Evolutionary conservation across 2,797 vertebrate genomes (phyloP).

Genomic region (Tiaroga cobitis): DNA sequence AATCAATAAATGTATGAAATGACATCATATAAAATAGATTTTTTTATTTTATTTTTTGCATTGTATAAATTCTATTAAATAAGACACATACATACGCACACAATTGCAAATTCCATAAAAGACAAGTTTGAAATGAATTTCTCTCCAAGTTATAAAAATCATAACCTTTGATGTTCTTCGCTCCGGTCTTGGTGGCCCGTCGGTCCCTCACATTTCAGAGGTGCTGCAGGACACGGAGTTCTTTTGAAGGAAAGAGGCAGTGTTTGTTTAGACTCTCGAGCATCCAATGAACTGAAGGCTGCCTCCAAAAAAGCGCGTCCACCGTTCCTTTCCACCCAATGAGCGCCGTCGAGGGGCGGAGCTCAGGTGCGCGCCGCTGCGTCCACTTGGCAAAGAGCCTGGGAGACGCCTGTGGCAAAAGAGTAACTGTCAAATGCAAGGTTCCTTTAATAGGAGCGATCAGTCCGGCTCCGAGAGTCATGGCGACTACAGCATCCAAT

Average conservation of each 20-base stretch:
- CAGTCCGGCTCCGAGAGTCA: conserved; percentile 96
- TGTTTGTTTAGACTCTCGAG: conserved; percentile 72
- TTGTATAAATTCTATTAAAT: neutral
- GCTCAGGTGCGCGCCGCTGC: conserved; percentile 85
- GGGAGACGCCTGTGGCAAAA: conserved; percentile 85
- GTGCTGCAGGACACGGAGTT: conserved; percentile 73
- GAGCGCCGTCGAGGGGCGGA: conserved; percentile 79
- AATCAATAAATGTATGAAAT: conserved; percentile 5
- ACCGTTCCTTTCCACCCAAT: conserved; percentile 86
- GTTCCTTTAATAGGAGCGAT: conserved; percentile 89
- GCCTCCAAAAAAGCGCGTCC: conserved; percentile 86
- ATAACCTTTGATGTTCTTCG: conserved; percentile 66
- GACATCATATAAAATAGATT: neutral
- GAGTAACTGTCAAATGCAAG: conserved; percentile 96
- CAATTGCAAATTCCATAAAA: neutral
- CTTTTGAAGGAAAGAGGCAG: conserved; percentile 72
- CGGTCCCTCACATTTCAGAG: conserved; percentile 75
- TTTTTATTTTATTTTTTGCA: neutral
- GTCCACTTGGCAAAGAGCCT: conserved; percentile 85
- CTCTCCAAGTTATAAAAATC: conserved; percentile 44
- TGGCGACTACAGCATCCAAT: conserved; percentile 98
- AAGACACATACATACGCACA: neutral
- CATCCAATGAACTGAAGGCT: conserved; percentile 83
- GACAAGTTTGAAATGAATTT: conserved; percentile 13
- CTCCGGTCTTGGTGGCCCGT: conserved; percentile 76